Percentiles rank a stretch among this genome's conserved stretches.
phyloP scores from a whole-genome alignment of 2,113 vertebrate genomes.

The Neodon shergylaensis region DNA sequence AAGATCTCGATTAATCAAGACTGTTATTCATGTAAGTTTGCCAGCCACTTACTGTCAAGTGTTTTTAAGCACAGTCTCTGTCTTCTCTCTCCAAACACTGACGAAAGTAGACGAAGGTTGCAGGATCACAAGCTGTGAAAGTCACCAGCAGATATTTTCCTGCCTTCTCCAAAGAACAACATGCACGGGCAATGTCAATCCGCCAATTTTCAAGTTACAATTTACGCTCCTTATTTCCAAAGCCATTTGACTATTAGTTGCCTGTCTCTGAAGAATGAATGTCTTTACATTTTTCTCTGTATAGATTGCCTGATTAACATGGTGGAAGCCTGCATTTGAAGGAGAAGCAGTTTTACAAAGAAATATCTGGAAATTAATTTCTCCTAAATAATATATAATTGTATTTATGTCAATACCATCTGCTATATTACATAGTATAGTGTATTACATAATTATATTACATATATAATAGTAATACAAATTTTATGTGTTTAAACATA shows the following conservation, averaged over 20 bases:
- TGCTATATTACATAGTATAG: not conserved
- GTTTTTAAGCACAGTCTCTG: not conserved
- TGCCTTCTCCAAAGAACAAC: not conserved
- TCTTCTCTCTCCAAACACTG: not conserved
- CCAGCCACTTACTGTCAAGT: not conserved
- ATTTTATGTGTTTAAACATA: not conserved
- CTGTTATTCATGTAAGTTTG: not conserved
- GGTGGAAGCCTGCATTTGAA: not conserved
- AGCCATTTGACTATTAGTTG: not conserved
- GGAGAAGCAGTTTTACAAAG: not conserved
- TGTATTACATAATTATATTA: not conserved
- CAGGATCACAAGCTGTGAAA: not conserved
- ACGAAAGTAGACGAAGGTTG: not conserved
- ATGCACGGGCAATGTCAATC: accelerated
- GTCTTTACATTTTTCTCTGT: conserved; percentile 11
- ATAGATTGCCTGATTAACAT: not conserved
- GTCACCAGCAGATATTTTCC: not conserved
- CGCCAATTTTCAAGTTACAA: not conserved
- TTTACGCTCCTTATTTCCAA: not conserved
- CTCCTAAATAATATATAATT: not conserved
- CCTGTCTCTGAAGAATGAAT: not conserved
- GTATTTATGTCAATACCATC: not conserved
- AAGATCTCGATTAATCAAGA: not conserved
- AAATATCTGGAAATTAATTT: not conserved
- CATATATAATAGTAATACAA: not conserved